Percentiles rank a stretch among this genome's conserved stretches.
These are phyloP conservation scores for Sturnira hondurensis DNA, from an alignment of 2,113 vertebrate genomes.

Conservation along the genomic window DNA sequence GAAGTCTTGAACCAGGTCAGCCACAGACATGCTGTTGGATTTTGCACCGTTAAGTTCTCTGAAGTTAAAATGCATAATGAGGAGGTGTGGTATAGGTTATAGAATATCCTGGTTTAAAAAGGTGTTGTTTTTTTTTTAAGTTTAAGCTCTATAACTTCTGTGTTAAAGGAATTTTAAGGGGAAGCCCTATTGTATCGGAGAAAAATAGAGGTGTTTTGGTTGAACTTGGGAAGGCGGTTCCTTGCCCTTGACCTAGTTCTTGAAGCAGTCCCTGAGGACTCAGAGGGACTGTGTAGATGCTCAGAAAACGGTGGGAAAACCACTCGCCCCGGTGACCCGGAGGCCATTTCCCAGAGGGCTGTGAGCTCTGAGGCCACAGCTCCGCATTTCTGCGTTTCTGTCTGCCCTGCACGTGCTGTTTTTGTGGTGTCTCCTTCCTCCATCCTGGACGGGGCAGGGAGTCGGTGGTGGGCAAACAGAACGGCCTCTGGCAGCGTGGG, in stretches of 20 bases:
- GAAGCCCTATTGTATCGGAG: not conserved
- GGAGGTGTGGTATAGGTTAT: not conserved
- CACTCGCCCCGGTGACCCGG: fast-evolving
- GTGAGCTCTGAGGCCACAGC: fast-evolving
- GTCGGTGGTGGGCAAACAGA: not conserved
- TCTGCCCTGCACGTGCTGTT: fast-evolving
- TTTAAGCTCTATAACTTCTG: fast-evolving
- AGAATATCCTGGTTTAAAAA: not conserved
- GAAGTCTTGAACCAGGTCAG: not conserved
- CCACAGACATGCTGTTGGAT: not conserved
- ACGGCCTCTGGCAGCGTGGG: not conserved
- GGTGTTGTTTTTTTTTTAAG: not conserved
- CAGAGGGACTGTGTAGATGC: not conserved
- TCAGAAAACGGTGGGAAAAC: not conserved
- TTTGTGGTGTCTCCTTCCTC: fast-evolving
- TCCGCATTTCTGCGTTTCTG: fast-evolving
- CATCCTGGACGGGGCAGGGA: not conserved
- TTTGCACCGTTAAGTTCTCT: not conserved
- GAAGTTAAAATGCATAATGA: not conserved
- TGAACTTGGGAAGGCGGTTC: not conserved
- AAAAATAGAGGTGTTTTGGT: not conserved
- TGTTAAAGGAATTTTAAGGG: not conserved
- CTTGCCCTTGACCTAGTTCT: not conserved
- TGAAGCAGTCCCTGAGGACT: not conserved
- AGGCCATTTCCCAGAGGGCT: not conserved